These are phyloP conservation scores for Sericinus montela DNA, from an alignment of 2,888 invertebrate genomes.

Conservation along the genomic window DNA sequence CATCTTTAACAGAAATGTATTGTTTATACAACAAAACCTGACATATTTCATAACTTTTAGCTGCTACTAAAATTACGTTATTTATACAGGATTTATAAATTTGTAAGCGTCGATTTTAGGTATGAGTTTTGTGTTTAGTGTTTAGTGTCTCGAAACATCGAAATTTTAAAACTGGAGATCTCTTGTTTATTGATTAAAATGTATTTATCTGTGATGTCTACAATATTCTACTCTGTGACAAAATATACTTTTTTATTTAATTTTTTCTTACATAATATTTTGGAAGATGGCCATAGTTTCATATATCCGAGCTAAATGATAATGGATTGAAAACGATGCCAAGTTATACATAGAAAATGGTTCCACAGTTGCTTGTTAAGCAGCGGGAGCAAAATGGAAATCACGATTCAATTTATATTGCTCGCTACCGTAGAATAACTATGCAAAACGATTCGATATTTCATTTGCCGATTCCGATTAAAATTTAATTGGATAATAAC, in stretches of 20 bases:
- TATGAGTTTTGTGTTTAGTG: too few relatives aligned
- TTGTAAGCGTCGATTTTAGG: too few relatives aligned
- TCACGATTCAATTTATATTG: slow-evolving; percentile 30
- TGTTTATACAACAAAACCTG: slow-evolving; percentile 26
- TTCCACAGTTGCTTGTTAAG: slow-evolving; percentile 56
- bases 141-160: too few relatives aligned
- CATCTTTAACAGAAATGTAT: slow-evolving; percentile 5
- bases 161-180: too few relatives aligned
- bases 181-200: too few relatives aligned
- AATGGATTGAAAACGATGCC: slow-evolving; percentile 52
- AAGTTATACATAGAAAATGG: slow-evolving; percentile 54
- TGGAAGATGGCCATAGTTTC: slow-evolving; percentile 56
- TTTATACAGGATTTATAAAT: too few relatives aligned
- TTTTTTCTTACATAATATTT: slow-evolving; percentile 24
- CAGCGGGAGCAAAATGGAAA: slow-evolving; percentile 36
- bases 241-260: too few relatives aligned
- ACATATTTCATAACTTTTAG: neutral
- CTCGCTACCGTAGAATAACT: slow-evolving; percentile 16
- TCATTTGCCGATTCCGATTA: slow-evolving; percentile 15
- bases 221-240: too few relatives aligned
- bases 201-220: too few relatives aligned
- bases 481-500: slow-evolving; percentile 17
- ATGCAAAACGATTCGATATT: slow-evolving; percentile 20
- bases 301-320: slow-evolving; percentile 22
- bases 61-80: too few relatives aligned